Percentiles rank a stretch among this genome's conserved stretches.
These are phyloP conservation scores for Aleiodes leptofemur DNA, from an alignment of 2,888 invertebrate species.

Conservation along the genomic window DNA sequence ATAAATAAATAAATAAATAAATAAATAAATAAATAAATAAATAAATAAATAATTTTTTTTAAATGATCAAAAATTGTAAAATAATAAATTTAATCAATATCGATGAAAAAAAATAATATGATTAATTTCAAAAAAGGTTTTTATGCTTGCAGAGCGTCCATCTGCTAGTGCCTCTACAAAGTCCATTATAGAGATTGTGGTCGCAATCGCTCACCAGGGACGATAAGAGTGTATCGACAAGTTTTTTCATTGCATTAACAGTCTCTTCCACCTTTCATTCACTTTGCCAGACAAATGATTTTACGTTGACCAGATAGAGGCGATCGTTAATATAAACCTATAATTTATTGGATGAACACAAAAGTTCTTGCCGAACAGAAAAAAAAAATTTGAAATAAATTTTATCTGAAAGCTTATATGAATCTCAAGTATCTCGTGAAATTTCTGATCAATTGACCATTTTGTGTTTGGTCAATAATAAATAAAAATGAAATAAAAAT, in stretches of 20 bases:
- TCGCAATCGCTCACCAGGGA: constrained; percentile 60
- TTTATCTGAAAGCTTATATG: not conserved
- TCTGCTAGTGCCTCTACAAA: constrained; percentile 67
- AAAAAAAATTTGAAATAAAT: constrained; percentile 57
- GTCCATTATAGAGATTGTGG: constrained; percentile 74
- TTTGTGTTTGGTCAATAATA: too few species aligned
- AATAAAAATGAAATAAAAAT: too few species aligned
- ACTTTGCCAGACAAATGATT: constrained; percentile 48
- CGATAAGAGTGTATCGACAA: constrained; percentile 46
- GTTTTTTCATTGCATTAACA: constrained; percentile 56
- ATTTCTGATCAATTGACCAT: too few species aligned
- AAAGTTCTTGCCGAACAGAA: constrained; percentile 65
- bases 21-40: too few species aligned
- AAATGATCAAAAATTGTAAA: not conserved
- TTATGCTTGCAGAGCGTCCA: constrained; percentile 48
- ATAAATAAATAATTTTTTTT: too few species aligned
- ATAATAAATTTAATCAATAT: not conserved
- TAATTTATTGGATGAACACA: too few species aligned
- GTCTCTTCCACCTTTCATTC: constrained; percentile 58
- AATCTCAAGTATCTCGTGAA: too few species aligned
- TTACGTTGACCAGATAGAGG: too few species aligned
- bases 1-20: too few species aligned
- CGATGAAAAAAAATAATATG: constrained; percentile 2
- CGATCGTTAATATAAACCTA: too few species aligned
- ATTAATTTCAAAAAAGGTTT: constrained; percentile 48